phyloP scores from a whole-genome alignment of 2,113 vertebrate genomes.

The Catagonus wagneri region DNA sequence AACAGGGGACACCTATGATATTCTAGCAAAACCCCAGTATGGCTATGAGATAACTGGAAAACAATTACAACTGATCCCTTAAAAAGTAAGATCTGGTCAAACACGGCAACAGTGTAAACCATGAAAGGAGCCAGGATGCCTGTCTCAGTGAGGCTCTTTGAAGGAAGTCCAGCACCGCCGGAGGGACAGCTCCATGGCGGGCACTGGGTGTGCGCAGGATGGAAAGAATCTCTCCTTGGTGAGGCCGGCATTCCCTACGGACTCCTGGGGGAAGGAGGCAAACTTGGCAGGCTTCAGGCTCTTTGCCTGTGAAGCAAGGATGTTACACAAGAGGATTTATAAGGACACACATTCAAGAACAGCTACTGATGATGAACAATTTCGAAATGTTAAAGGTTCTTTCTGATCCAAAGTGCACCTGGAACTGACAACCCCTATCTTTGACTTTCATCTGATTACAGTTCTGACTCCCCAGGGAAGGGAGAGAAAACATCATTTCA shows the following conservation, averaged over 20 bases:
- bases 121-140: not conserved
- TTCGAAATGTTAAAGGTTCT: not conserved
- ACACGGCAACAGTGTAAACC: not conserved
- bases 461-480: not conserved
- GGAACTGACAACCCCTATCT: not conserved
- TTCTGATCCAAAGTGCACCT: not conserved
- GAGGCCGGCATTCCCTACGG: not conserved
- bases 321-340: not conserved
- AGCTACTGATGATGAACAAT: not conserved
- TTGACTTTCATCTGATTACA: conserved; percentile 3
- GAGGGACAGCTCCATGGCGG: conserved; percentile 65
- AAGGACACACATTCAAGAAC: not conserved
- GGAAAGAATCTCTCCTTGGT: not conserved
- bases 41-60: not conserved
- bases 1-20: not conserved
- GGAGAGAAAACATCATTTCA: not conserved
- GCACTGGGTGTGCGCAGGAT: rapidly evolving
- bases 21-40: not conserved
- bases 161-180: conserved; percentile 35
- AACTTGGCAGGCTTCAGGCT: not conserved
- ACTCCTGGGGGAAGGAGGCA: not conserved
- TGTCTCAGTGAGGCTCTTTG: not conserved
- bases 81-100: not conserved
- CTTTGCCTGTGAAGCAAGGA: not conserved
- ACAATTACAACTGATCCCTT: not conserved